Base-by-base conservation (phyloP, 2,113 vertebrate genomes). In the Platichthys stellatus region DNA sequence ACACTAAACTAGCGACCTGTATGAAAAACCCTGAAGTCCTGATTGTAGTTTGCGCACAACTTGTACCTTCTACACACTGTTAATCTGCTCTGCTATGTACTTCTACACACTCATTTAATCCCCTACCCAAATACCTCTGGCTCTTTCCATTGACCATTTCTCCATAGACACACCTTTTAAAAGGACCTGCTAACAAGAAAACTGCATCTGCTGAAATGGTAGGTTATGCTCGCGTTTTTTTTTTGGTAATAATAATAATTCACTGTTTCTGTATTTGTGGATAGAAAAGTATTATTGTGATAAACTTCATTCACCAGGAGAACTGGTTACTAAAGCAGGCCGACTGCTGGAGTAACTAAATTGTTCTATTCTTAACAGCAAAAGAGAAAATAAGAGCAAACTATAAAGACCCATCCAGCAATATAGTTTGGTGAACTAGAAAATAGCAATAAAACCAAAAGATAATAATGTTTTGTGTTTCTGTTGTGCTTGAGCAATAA, bases 71-170 rank as follows among this genome's bases (percentile, higher is more conserved):
- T 72, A 84, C 83, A 91, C 83, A 84, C 78, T 70, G 86, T 82
- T 94, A 94, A 95, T 94, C 94, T 93, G 76, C 81, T 88, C 78
- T 73, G 84, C 84, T 90, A 90, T 92, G 90, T 88, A 86, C 82
- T 66, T 43, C 82, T 75, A 84, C 88, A 80, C 66, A 69, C 72
- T 63, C 63, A 58, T 90, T 90, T 92, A 94, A 94, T 92, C 92
- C 89, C 82, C 84, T 82, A 62, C 81, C 86, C 73, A 81, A 90
- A 94, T 91, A 90, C 89, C 91, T 87, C 81, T 79, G 74, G 59
- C 20, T 86, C 89, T 92, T 92, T 91, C 86, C 84, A 84, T 86
- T 88, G 63, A 82, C 72, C 83, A 80, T 70, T 80, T 90, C 84
- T 79, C 67, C 77, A 88, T 58, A 69, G 74, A 45, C 63, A 86